Percentiles rank a stretch among this genome's conserved stretches.
Conservation (phyloP, 2,888 invertebrate species). For the Melitaea athalia region DNA sequence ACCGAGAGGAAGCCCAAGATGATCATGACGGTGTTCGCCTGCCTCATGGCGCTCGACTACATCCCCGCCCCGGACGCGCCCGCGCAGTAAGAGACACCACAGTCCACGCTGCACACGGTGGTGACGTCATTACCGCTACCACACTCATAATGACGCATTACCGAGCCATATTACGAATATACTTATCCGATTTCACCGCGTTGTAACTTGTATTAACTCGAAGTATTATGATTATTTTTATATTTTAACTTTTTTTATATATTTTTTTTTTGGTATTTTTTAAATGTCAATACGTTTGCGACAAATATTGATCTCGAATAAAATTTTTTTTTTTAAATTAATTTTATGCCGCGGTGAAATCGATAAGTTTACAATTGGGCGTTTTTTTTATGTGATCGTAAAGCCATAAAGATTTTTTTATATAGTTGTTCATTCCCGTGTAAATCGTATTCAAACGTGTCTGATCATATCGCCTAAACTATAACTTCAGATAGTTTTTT, state of each 20-base stretch:
- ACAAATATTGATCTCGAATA: not conserved
- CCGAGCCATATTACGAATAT: not conserved
- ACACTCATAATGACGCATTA: not conserved
- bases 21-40: slow-evolving; percentile 99
- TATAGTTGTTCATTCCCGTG: slow-evolving; percentile 11
- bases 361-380: not conserved
- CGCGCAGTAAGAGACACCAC: slow-evolving; percentile 52
- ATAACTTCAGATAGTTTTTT: not conserved
- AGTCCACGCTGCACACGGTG: too few relatives aligned
- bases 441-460: not conserved
- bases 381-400: slow-evolving; percentile 28
- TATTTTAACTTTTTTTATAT: not conserved
- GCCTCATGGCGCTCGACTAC: slow-evolving; percentile 98
- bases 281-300: not conserved
- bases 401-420: slow-evolving; percentile 31
- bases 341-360: not conserved
- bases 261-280: not conserved
- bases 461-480: slow-evolving; percentile 3
- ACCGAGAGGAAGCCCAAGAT: slow-evolving; percentile 99
- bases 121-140: too few relatives aligned
- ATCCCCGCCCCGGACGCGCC: slow-evolving; percentile 91
- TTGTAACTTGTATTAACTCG: not conserved
- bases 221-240: not conserved
- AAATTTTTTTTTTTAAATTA: not conserved
- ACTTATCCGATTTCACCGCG: not conserved